Evolutionary conservation across 2,797 vertebrate species (phyloP).

Genomic region (Denticeps clupeoides): DNA sequence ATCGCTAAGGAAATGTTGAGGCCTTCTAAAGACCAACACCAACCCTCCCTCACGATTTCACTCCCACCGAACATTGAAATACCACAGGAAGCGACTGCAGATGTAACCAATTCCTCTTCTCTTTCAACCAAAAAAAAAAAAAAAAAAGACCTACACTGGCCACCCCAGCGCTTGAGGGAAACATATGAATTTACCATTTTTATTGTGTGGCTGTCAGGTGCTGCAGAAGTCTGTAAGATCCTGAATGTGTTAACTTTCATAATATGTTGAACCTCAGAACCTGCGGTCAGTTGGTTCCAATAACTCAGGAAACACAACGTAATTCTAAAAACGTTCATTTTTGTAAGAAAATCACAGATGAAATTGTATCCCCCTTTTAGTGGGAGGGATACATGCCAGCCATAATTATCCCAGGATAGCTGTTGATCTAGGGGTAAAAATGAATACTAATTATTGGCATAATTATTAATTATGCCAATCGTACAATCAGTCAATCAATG

Average conservation of each 20-base stretch:
- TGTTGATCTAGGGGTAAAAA: no score
- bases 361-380: constrained; percentile 22
- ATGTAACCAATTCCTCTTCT: constrained; percentile 4
- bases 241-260: constrained; percentile 19
- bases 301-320: constrained; percentile 37
- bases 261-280: constrained; percentile 32
- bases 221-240: constrained; percentile 34
- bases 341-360: constrained; percentile 26
- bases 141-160: constrained; percentile 5
- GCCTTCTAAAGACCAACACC: no score
- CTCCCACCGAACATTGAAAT: no score
- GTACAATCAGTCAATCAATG: no score
- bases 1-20: no score
- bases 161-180: constrained; percentile 10
- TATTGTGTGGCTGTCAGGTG: constrained; percentile 18
- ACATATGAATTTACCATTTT: constrained; percentile 17
- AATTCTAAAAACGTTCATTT: constrained; percentile 33
- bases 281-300: constrained; percentile 37
- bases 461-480: no score
- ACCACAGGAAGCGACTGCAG: neutral
- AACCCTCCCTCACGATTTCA: no score
- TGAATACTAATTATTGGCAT: no score
- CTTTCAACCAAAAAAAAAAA: constrained; percentile 3
- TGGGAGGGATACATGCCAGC: no score
- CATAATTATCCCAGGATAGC: no score